A percentile compares a stretch with the other conserved stretches of the same genome.
Evolutionary conservation across 53 echinoderm and acorn worm genomes (phyloP).

Genomic region (Luidia sarsii): DNA sequence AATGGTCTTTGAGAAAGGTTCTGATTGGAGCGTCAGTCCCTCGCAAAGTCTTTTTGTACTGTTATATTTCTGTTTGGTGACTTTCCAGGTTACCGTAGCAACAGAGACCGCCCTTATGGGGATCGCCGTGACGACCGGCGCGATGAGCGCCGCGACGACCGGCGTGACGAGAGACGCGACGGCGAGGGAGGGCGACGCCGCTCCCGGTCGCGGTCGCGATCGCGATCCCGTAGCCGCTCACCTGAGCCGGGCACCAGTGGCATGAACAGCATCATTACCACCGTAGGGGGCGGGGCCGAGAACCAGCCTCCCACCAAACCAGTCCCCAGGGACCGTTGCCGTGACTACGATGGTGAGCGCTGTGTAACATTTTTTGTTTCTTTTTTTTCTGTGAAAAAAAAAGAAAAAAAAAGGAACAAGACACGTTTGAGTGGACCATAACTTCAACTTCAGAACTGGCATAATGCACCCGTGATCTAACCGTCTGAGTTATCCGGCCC

Average conservation of each 20-base stretch:
- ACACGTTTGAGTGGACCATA: no score
- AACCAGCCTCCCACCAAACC: slow-evolving; percentile 10
- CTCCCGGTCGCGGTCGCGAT: slow-evolving; percentile 33
- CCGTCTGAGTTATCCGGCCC: no score
- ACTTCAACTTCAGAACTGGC: no score
- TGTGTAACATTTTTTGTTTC: no score
- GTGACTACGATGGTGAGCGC: slow-evolving; percentile 96
- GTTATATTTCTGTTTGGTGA: background rate
- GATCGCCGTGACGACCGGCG: slow-evolving; percentile 42
- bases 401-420: no score
- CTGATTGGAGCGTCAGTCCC: no score
- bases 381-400: no score
- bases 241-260: slow-evolving; percentile 3
- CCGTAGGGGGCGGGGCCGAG: slow-evolving; percentile 53
- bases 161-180: slow-evolving; percentile 33
- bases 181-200: slow-evolving; percentile 24
- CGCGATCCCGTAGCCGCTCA: slow-evolving; percentile 18
- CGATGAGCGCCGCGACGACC: slow-evolving; percentile 22
- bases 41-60: background rate
- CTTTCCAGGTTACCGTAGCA: slow-evolving; percentile 8
- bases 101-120: slow-evolving; percentile 31
- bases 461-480: no score
- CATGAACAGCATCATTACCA: slow-evolving; percentile 73
- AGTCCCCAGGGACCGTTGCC: slow-evolving; percentile 55
- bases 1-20: background rate